A percentile compares a stretch with the other conserved stretches of the same genome.
Conservation (phyloP, 2,113 vertebrate genomes). For the Panurus biarmicus region DNA sequence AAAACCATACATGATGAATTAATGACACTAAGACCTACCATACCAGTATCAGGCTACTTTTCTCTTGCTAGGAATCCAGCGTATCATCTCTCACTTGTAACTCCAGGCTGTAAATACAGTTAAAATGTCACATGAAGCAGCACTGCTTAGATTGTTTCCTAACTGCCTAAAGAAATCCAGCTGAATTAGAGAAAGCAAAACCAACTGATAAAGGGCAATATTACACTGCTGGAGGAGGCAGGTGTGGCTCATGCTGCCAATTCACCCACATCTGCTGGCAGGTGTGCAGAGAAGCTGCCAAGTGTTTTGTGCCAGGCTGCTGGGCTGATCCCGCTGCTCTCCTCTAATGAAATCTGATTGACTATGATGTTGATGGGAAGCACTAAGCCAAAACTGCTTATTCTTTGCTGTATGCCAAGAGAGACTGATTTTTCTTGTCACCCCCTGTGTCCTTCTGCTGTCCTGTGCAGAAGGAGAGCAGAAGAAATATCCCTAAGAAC, state of each 20-base stretch:
- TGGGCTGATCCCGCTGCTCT: neutral
- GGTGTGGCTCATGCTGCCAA: neutral
- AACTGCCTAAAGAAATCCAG: neutral
- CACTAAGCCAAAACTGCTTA: neutral
- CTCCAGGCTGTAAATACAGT: neutral
- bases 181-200: neutral
- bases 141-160: neutral
- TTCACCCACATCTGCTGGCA: neutral
- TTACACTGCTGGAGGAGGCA: neutral
- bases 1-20: rapidly evolving
- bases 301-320: neutral
- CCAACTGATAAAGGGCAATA: neutral
- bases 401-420: neutral
- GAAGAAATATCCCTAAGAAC: neutral
- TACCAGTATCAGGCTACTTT: neutral
- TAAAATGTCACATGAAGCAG: neutral
- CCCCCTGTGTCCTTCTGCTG: neutral
- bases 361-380: neutral
- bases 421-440: neutral
- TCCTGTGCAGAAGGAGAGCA: neutral
- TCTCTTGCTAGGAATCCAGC: neutral
- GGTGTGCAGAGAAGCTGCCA: neutral
- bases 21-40: neutral
- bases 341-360: neutral
- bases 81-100: neutral